phyloP scores from a whole-genome alignment of 2,888 invertebrate species.

The Psococerastis gibbosa region DNA sequence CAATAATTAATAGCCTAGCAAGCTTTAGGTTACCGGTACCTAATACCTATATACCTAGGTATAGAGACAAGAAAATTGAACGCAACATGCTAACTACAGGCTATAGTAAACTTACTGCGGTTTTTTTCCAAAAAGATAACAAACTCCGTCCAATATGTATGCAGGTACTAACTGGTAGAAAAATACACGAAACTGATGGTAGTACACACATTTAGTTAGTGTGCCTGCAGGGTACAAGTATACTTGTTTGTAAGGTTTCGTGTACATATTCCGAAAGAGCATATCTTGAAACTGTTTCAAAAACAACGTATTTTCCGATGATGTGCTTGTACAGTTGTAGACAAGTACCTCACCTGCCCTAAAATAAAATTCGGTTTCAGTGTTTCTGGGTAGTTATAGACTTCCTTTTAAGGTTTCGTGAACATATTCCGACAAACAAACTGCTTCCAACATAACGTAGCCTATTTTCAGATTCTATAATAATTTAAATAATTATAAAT shows the following conservation, averaged over 20 bases:
- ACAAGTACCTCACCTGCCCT: constrained; percentile 28
- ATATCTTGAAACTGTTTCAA: constrained; percentile 35
- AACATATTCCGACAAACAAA: too few relatives aligned
- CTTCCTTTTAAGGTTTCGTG: too few relatives aligned
- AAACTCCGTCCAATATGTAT: constrained; percentile 31
- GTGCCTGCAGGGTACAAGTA: constrained; percentile 28
- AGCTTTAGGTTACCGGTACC: neutral
- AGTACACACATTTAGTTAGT: constrained; percentile 25
- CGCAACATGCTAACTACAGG: too few relatives aligned
- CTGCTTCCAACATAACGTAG: too few relatives aligned
- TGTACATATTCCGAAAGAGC: constrained; percentile 25
- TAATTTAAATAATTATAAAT: too few relatives aligned
- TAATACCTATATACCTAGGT: neutral
- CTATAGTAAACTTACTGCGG: constrained; percentile 28
- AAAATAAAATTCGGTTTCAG: neutral
- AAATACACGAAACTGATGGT: constrained; percentile 30
- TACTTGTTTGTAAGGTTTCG: constrained; percentile 32
- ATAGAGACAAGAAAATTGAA: too few relatives aligned
- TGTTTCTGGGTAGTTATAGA: too few relatives aligned
- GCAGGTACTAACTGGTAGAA: constrained; percentile 37
- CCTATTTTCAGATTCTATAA: too few relatives aligned
- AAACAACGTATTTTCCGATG: constrained; percentile 34
- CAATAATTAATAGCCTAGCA: too few relatives aligned
- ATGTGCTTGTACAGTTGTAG: constrained; percentile 39
- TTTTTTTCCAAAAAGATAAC: constrained; percentile 30